These are phyloP conservation scores for Orbicella faveolata DNA, from an alignment of 64 coral and sea anemone species.

Conservation along the genomic window DNA sequence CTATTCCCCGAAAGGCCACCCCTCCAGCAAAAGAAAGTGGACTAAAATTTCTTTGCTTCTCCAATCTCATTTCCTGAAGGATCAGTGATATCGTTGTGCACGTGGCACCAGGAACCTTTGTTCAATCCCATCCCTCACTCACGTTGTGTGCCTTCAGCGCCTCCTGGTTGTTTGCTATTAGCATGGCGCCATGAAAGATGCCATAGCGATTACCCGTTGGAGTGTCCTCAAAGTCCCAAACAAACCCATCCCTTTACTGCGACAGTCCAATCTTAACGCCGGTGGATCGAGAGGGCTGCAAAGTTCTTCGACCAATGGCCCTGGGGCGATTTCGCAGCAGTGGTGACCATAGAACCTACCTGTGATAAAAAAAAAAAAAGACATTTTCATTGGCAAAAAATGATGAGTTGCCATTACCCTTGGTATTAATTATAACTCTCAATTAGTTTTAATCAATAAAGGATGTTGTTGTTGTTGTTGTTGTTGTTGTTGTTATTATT, in stretches of 20 bases:
- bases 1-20: slow-evolving; percentile 6
- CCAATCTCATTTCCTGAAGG: neutral
- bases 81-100: neutral
- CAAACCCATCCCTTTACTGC: slow-evolving; percentile 59
- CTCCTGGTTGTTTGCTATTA: slow-evolving; percentile 70
- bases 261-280: slow-evolving; percentile 56
- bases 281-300: slow-evolving; percentile 53
- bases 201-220: slow-evolving; percentile 38
- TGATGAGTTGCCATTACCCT: no score
- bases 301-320: slow-evolving; percentile 43
- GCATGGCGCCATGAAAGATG: slow-evolving; percentile 48
- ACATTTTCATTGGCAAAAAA: no score
- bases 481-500: no score
- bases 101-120: slow-evolving; percentile 55
- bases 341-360: neutral
- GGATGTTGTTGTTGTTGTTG: no score
- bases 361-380: neutral
- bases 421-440: no score
- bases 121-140: slow-evolving; percentile 63
- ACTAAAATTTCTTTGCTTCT: slow-evolving; percentile 22
- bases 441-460: no score
- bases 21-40: slow-evolving; percentile 43
- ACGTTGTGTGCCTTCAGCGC: slow-evolving; percentile 41
- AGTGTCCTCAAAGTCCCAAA: slow-evolving; percentile 46
- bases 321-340: neutral